These are phyloP conservation scores for Chamaetylas fuelleborni DNA, from an alignment of 2,113 vertebrate genomes.

Conservation along the genomic window DNA sequence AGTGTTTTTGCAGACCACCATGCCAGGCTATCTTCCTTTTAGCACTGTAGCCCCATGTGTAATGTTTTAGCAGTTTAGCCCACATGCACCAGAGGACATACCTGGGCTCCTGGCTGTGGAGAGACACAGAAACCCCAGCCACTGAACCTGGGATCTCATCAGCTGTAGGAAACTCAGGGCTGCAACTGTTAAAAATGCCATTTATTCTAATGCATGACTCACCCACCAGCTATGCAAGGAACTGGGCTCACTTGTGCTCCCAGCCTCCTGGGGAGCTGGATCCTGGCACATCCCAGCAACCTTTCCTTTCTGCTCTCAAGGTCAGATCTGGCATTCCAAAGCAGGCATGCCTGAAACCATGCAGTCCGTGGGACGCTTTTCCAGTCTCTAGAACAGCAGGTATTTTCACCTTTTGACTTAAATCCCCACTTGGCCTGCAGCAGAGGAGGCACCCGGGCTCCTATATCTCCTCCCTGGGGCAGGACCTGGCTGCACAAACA, in stretches of 20 bases:
- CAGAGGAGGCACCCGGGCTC: neutral
- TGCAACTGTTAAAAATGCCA: neutral
- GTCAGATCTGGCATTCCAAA: neutral
- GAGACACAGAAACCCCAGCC: neutral
- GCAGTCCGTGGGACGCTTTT: neutral
- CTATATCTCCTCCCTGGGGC: rapidly evolving
- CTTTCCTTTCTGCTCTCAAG: neutral
- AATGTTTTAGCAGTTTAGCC: neutral
- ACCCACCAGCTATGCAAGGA: neutral
- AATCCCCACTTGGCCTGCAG: neutral
- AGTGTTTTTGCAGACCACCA: neutral
- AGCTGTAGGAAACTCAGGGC: neutral
- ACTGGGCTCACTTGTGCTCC: neutral
- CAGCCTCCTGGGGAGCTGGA: rapidly evolving
- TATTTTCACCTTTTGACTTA: neutral
- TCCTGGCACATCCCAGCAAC: neutral
- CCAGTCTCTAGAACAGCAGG: neutral
- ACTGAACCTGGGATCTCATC: neutral
- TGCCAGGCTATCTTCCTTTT: neutral
- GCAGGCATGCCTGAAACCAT: neutral
- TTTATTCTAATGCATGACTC: neutral
- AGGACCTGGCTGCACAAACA: neutral
- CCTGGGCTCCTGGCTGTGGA: rapidly evolving
- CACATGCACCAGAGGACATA: rapidly evolving
- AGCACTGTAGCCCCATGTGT: rapidly evolving